Evolutionary conservation across 2,888 invertebrate genomes (phyloP).

Genomic region (Eupithecia dodoneata): DNA sequence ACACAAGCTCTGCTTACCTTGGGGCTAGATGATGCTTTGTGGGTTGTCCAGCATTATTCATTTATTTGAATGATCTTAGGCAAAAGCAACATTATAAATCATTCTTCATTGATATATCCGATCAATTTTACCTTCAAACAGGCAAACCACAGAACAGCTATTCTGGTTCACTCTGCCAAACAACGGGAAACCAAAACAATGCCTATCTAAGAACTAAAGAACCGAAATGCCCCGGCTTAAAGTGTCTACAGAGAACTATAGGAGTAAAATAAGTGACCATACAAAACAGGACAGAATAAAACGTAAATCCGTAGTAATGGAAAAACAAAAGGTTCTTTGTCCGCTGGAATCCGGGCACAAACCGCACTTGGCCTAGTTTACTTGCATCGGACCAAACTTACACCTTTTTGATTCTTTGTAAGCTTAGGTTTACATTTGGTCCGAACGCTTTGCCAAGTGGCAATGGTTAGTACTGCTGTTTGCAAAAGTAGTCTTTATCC

Average conservation of each 20-base stretch:
- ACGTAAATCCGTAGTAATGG: slow-evolving; percentile 8
- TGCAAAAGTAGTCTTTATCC: neutral
- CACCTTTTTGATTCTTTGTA: slow-evolving; percentile 18
- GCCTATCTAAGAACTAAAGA: neutral
- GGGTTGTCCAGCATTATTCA: no score
- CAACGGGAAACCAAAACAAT: neutral
- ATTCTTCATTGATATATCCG: neutral
- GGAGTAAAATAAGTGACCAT: slow-evolving; percentile 1
- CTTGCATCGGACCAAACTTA: slow-evolving; percentile 17
- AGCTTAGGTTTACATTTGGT: neutral
- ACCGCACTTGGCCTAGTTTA: slow-evolving; percentile 30
- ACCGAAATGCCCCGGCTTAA: neutral
- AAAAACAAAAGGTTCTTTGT: slow-evolving; percentile 12
- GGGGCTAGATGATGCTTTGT: no score
- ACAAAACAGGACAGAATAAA: slow-evolving; percentile 5
- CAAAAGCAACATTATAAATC: neutral
- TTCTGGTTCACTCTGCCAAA: neutral
- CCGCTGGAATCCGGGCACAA: slow-evolving; percentile 9
- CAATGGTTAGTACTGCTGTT: neutral
- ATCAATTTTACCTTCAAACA: neutral
- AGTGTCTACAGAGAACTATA: neutral
- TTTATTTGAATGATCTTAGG: neutral
- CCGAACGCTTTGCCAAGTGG: neutral
- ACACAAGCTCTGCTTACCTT: no score
- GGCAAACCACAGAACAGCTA: neutral